Base-by-base conservation (phyloP, 2,797 vertebrate genomes). In the Sciaenops ocellatus region DNA sequence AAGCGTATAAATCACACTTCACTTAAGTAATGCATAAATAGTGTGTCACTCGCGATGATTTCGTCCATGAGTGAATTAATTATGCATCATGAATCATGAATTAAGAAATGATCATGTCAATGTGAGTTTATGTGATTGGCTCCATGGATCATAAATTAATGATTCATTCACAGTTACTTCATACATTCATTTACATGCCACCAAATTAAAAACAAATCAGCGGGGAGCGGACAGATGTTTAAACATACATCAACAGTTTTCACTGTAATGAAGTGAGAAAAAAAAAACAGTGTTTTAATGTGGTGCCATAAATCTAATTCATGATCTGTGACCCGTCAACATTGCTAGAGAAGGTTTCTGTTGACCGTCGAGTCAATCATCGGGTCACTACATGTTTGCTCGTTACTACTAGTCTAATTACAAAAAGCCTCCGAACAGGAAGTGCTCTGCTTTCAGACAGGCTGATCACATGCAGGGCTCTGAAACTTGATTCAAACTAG, bases 1-100 rank as follows among this genome's bases (percentile, higher is more conserved):
- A 10, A 22, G 47, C 10, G 7, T 1, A 18, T 9, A 70, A 63
- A 54, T 24, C 60, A 63, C 18, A 24, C 26, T 38, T 38, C 34
- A 47, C 66, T 22, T 3, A 20, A 56, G 41, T 17, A 22, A 48
- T 22, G 51, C 75, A 54, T 61, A 42, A 20, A 6, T 28, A 7
- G 26, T 44, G 34, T 13, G 48, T 48, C 75, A 10, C 10, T 72
- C 69, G 65, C 24, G 30, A 24, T 30, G 47, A 66, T 54, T 46
- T 26, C 46, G 60, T 52, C 47, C 4, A 4, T 41, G 30, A 9
- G 10, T 9, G 0, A 10, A 72, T 52, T 38, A 24, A 26, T 46
- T 3, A 30, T 34, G 16, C 16, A 44, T 26, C 16, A 28, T 51
- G 7, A 3, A 30, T 47, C 51, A 13, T 22, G 7, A 17, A 17